These are phyloP conservation scores for Parasteatoda lunata DNA, from an alignment of 2,888 invertebrate species.

Conservation along the genomic window DNA sequence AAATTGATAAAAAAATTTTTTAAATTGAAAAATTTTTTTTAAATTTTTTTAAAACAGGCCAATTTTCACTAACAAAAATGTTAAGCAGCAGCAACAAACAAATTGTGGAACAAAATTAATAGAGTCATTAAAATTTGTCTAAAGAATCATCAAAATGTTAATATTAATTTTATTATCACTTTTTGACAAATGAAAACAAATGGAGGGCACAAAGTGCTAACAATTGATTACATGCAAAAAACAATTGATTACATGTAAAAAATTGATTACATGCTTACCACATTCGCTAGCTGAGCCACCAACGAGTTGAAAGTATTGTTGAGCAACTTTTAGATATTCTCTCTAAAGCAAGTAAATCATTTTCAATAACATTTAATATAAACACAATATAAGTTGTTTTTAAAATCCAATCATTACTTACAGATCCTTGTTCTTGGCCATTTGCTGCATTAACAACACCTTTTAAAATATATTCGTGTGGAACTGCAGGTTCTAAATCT, in stretches of 20 bases:
- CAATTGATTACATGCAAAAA: slow-evolving; percentile 40
- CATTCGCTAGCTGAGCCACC: slow-evolving; percentile 97
- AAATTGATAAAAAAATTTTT: no score
- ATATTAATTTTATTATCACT: no score
- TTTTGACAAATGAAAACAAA: no score
- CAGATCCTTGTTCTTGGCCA: slow-evolving; percentile 93
- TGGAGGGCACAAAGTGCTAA: no score
- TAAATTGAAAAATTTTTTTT: no score
- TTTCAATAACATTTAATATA: not conserved
- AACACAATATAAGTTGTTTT: not conserved
- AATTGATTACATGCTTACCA: slow-evolving; percentile 72
- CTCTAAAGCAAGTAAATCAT: slow-evolving; percentile 78
- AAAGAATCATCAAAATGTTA: no score
- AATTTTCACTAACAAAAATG: no score
- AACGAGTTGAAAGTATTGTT: slow-evolving; percentile 96
- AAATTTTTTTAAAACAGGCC: no score
- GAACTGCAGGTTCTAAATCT: slow-evolving; percentile 92
- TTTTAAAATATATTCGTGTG: slow-evolving; percentile 96
- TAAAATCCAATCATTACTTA: slow-evolving; percentile 75
- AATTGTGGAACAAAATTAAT: no score
- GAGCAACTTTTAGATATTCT: slow-evolving; percentile 94
- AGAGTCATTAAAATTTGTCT: no score
- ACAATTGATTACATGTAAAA: not conserved
- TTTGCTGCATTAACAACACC: slow-evolving; percentile 95
- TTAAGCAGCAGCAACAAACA: no score